A percentile compares a stretch with the other conserved stretches of the same genome.
These are phyloP conservation scores for Pangasius mekongensis DNA, from an alignment of 2,797 vertebrate species.

Conservation along the genomic window DNA sequence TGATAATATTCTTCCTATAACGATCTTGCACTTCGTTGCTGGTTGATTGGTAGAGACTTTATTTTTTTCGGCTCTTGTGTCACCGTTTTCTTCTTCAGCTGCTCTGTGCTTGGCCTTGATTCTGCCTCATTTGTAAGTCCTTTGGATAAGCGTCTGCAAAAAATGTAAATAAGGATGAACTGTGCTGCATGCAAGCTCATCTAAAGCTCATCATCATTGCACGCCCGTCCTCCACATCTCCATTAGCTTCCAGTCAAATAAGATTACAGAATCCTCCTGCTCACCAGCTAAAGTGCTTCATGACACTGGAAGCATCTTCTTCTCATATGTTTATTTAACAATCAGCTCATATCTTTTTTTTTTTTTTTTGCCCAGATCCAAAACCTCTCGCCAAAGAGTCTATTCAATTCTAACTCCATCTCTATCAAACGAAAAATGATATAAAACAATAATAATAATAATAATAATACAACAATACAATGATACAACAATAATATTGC, in stretches of 20 bases:
- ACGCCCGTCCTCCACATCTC: conserved; percentile 9
- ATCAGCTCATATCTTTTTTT: neutral
- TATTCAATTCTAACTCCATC: neutral
- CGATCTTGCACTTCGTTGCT: neutral
- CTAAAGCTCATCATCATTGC: conserved; percentile 8
- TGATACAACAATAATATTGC: neutral
- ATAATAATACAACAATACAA: too few species aligned
- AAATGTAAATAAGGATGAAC: conserved; percentile 24
- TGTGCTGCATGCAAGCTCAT: neutral
- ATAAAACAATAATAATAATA: neutral
- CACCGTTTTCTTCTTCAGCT: neutral
- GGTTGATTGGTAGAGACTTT: neutral
- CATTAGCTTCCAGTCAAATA: neutral
- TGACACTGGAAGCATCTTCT: neutral
- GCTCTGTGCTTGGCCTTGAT: conserved; percentile 1
- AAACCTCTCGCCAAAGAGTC: neutral
- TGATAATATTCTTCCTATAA: neutral
- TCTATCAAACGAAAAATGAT: neutral
- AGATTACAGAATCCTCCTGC: neutral
- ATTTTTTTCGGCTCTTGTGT: neutral
- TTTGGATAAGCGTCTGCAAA: conserved; percentile 10
- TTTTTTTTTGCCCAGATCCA: too few species aligned
- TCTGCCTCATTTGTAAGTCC: conserved; percentile 2
- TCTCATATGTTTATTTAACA: neutral
- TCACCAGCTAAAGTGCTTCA: neutral